Evolutionary conservation across 2,797 vertebrate species (phyloP), one percentile per base, ranked within the genome.

Genomic region (Amphiprion clarkii): DNA sequence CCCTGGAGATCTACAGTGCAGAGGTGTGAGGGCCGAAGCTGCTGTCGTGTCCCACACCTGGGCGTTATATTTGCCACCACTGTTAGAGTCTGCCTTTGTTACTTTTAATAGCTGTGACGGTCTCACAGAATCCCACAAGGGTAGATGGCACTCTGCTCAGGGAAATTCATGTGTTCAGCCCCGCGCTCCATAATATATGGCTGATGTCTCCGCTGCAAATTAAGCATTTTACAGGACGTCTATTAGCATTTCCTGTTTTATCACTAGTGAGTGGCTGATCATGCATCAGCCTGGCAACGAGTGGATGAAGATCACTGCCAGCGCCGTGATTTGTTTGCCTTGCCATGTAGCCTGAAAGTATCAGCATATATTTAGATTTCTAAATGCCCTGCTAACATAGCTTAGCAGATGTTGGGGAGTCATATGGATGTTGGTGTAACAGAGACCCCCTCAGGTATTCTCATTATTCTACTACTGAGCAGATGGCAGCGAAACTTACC

Each of bases 391-490:
- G 84, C 87, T 84, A 85, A 88, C 86, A 67, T 86, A 88, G 84
- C 83, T 85, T 80, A 90, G 90, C 93, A 94, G 94, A 94, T 95
- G 94, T 93, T 94, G 87, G 83, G 82, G 87, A 90, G 85, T 92
- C 91, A 83, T 91, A 88, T 91, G 88, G 90, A 88, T 94, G 93
- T 89, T 92, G 90, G 77, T 90, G 92, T 88, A 89, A 88, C 87
- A 87, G 80, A 91, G 76, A 87, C 84, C 92, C 93, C 93, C 94
- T 93, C 90, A 94, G 93, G 94, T 94, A 94, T 94, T 94, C 90
- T 93, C 91, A 94, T 94, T 93, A 93, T 90, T 93, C 90, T 72
- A 89, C 88, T 78, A 80, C 90, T 74, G 87, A 92, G 89, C 93
- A 93, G 92, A 93, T 93, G 92, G 92, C 76, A 59, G 59, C 62